Base-by-base conservation (phyloP, 2,113 vertebrate species). In the Amazona guildingii region DNA sequence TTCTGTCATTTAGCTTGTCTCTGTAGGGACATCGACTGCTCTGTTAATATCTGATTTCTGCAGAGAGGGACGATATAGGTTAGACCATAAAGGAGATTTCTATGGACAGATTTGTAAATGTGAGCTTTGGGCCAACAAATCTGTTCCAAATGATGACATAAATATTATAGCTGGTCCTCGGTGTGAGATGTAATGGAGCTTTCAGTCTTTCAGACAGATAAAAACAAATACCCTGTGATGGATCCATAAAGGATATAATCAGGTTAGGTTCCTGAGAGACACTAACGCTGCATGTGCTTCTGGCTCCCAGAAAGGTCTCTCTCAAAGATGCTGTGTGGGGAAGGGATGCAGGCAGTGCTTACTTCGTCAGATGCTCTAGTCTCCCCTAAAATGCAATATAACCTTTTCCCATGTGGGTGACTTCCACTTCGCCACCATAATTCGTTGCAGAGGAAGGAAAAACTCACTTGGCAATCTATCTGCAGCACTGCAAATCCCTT, bases 91-190 rank as follows among this genome's bases (percentile, higher is more conserved):
- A 87, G 92, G 83, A 89, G n/a, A 87, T 90, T 82, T 90, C 80
- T 66, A 69, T 0, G 10, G 87, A 51, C 76, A 82, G 73, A 64
- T 93, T 94, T 93, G 72, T 59, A 89, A 92, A 91, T 49, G 62
- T 18, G 84, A 94, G 88, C 73, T 94, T 94, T 83, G 89, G 94
- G 80, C 92, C 96, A 94, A 79, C 83, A 92, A 91, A 94, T 94
- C 88, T 80, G 52, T 69, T 94, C 77, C 62, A 80, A 91, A 94
- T 39, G 25, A 79, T 84, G 95, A 49, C 86, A 91, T 73, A 93
- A 94, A 96, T 87, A 79, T 89, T 76, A 72, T 29, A 79, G 80
- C 81, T 37, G 29, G 51, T 69, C 90, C 86, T 94, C 77, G 9
- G 83, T 21, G 69, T 69, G 94, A 83, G 86, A 73, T 69, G 81